Evolutionary conservation across 2,888 invertebrate genomes (phyloP).

Genomic region (Tetragnatha montana): DNA sequence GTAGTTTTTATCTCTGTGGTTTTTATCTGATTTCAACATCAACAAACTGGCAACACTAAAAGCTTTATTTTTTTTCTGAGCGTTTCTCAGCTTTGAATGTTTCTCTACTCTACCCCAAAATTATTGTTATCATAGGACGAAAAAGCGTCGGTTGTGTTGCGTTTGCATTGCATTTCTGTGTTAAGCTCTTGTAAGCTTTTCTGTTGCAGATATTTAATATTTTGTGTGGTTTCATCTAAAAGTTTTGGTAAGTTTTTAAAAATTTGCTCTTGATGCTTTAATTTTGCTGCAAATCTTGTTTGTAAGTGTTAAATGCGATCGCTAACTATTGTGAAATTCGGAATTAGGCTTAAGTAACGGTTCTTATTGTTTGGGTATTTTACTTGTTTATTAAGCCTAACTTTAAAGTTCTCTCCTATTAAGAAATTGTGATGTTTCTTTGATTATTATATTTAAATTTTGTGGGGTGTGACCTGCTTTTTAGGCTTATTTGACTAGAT

Average conservation of each 20-base stretch:
- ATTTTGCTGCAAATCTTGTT: not conserved
- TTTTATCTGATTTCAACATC: not conserved
- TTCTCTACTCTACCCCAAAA: slow-evolving; percentile 16
- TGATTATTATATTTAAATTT: too few relatives aligned
- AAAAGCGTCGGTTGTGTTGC: slow-evolving; percentile 29
- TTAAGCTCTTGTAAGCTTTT: not conserved
- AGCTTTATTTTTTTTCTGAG: slow-evolving; percentile 3
- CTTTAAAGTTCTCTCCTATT: not conserved
- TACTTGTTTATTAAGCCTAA: slow-evolving; percentile 53
- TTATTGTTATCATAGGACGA: slow-evolving; percentile 5
- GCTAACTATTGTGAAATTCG: not conserved
- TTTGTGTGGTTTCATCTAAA: not conserved
- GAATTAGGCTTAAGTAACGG: slow-evolving; percentile 39
- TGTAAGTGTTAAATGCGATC: not conserved
- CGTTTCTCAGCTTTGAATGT: slow-evolving; percentile 25
- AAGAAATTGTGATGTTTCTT: not conserved
- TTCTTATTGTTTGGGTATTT: slow-evolving; percentile 28
- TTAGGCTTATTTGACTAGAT: not conserved
- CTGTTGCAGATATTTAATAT: not conserved
- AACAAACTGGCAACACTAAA: slow-evolving; percentile 22
- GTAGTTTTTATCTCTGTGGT: too few relatives aligned
- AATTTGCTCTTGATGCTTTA: not conserved
- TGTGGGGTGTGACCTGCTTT: too few relatives aligned
- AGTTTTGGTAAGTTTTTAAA: not conserved
- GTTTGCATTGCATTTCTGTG: not conserved